Base-by-base conservation (phyloP, 2,113 vertebrate species). In the Sapayoa aenigma region DNA sequence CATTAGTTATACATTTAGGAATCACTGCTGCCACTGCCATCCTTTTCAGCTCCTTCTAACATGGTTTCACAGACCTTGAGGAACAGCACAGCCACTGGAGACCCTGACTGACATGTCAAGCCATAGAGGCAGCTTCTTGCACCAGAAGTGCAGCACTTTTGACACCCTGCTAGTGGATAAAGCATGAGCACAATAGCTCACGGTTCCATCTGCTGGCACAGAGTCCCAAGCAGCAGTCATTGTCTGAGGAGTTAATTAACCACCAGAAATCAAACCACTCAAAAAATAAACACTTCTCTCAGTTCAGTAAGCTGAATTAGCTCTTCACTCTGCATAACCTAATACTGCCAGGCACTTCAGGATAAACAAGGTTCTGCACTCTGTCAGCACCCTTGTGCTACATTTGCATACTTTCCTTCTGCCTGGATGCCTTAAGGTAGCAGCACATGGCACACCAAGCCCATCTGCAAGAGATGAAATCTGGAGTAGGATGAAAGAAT, bases 151-250 rank as follows among this genome's bases (percentile, higher is more conserved):
- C 23, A 53, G 20, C 11, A 12, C 31, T 74, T 58, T 31, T 44
- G 19, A 49, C 2, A 22, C 6, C 4, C 30, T 23, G 59, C 65
- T 73, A 35, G 37, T 20, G 30, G 60, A 12, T 24, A 67, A 72
- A 8, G 7, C 11, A 7, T 1, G 2, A 37, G 59, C 76, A 8
- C 0, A 1, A 30, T 0, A 52, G 37, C 11, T 82, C 19, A 2
- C 9, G 13, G 19, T 46, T 46, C n/a, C 21, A 8, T 5, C 8
- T 4, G 13, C 80, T 41, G 33, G 22, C 15, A 33, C 10, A 2
- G 21, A 6, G 3, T 3, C 37, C 63, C 30, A 33, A 14, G 19
- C 56, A 9, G 19, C 24, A 19, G 39, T 5, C 2, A 31, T 9
- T 5, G 2, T 3, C 50, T 37, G 12, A 62, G 35, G 12, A 37